Percentiles rank a stretch among this genome's conserved stretches.
Conservation (phyloP, 2,113 vertebrate species). For the Polypterus senegalus region DNA sequence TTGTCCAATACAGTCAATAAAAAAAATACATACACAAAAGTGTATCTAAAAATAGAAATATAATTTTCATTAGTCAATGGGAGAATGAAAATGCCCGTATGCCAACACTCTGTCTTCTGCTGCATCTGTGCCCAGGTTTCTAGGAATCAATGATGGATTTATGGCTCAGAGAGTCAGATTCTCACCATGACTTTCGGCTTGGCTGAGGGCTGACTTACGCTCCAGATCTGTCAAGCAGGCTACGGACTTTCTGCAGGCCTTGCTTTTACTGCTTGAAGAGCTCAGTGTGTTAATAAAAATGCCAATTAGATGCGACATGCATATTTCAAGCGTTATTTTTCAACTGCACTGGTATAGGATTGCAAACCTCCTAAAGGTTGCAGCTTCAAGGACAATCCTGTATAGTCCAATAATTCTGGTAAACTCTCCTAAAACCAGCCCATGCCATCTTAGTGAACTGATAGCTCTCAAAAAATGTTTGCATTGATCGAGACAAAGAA, state of each 20-base stretch:
- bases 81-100: no score
- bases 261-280: conserved; percentile 21
- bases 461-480: no score
- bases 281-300: conserved; percentile 13
- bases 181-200: conserved; percentile 36
- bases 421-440: no score
- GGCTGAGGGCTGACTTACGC: conserved; percentile 48
- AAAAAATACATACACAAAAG: no score
- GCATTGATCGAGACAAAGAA: no score
- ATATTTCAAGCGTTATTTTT: conserved; percentile 39
- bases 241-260: conserved; percentile 43
- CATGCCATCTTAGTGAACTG: no score
- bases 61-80: background rate
- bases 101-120: no score
- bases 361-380: conserved; percentile 26
- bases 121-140: conserved; percentile 30
- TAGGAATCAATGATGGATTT: conserved; percentile 33
- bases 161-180: conserved; percentile 34
- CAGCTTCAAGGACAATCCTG: background rate
- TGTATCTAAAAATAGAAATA: background rate
- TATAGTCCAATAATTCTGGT: no score
- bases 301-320: conserved; percentile 51
- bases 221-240: conserved; percentile 63
- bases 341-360: conserved; percentile 31
- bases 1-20: no score